Conservation (phyloP, 2,797 vertebrate species). For the Siniperca obscura region DNA sequence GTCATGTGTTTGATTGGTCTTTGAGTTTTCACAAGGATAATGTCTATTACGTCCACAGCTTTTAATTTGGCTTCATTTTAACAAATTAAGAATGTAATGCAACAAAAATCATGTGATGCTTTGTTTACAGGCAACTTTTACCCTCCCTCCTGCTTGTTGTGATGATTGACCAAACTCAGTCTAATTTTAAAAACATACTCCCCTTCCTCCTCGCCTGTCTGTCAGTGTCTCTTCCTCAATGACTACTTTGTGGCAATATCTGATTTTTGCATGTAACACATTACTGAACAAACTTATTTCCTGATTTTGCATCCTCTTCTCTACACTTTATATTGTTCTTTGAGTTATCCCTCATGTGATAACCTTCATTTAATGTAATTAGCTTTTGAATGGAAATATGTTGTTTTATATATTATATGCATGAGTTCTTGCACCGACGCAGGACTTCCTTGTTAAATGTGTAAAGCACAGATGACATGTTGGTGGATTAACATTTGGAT, state of each 20-base stretch:
- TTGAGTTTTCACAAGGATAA: slow-evolving; percentile 25
- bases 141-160: not conserved
- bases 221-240: not conserved
- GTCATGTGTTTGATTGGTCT: slow-evolving; percentile 64
- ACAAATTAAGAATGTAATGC: slow-evolving; percentile 41
- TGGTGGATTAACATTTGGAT: slow-evolving; percentile 46
- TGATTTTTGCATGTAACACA: slow-evolving; percentile 60
- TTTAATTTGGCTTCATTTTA: slow-evolving; percentile 50
- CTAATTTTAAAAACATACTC: too few species aligned
- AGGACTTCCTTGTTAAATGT: slow-evolving; percentile 22
- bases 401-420: slow-evolving; percentile 40
- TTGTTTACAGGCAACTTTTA: slow-evolving; percentile 39
- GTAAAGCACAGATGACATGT: not conserved
- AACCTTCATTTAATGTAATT: slow-evolving; percentile 31
- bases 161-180: too few species aligned
- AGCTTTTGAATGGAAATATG: slow-evolving; percentile 29
- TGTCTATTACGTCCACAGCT: slow-evolving; percentile 28
- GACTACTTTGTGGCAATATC: slow-evolving; percentile 6
- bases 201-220: slow-evolving; percentile 35
- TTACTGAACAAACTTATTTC: slow-evolving; percentile 15
- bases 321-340: not conserved
- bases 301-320: slow-evolving; percentile 53
- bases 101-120: slow-evolving; percentile 44
- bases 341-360: slow-evolving; percentile 32
- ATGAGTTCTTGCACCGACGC: slow-evolving; percentile 45